phyloP scores from a whole-genome alignment of 2,797 vertebrate species.

The Mus minutoides region DNA sequence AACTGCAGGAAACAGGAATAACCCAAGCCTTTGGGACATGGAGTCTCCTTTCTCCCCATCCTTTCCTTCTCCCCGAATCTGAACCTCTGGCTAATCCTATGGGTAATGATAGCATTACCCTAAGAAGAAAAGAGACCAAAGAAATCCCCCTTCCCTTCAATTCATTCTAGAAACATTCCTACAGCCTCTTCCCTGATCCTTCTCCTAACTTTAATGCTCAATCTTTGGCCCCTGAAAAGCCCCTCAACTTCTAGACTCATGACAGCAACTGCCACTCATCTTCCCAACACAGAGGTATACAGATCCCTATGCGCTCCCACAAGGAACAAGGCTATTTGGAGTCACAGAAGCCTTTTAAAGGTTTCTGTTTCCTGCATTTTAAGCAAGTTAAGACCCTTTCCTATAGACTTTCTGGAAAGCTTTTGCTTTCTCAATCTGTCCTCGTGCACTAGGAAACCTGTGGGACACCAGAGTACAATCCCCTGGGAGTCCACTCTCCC shows the following conservation, averaged over 20 bases:
- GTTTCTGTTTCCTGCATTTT: constrained; percentile 60
- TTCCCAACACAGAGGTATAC: constrained; percentile 55
- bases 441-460: constrained; percentile 60
- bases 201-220: constrained; percentile 10
- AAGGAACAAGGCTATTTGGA: constrained; percentile 55
- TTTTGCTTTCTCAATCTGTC: constrained; percentile 51
- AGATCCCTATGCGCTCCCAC: constrained; percentile 20
- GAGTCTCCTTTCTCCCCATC: constrained; percentile 5
- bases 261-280: constrained; percentile 49
- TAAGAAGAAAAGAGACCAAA: constrained; percentile 27
- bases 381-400: constrained; percentile 35
- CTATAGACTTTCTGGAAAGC: constrained; percentile 57
- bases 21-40: constrained; percentile 26
- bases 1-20: background rate
- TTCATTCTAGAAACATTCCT: background rate
- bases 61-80: background rate
- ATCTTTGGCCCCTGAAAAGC: constrained; percentile 41
- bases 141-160: constrained; percentile 10
- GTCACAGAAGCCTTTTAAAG: constrained; percentile 55
- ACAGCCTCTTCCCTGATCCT: constrained; percentile 26
- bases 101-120: constrained; percentile 26
- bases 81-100: constrained; percentile 27
- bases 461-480: background rate
- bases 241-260: constrained; percentile 40
- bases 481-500: constrained; percentile 46